Conservation (phyloP, 2,113 vertebrate genomes). For the Malurus elegans region DNA sequence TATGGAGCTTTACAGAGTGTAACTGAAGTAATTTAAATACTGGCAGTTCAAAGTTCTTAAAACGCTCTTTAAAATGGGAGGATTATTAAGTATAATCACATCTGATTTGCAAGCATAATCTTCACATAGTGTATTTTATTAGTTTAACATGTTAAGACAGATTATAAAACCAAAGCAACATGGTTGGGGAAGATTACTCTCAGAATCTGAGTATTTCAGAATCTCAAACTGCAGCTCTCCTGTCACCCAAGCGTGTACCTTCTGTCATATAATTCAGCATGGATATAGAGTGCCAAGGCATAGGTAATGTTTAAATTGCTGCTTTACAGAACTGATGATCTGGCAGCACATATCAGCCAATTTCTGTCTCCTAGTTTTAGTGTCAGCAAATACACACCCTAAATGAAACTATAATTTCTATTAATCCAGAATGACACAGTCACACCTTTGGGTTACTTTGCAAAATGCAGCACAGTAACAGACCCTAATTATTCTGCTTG, state of each 20-base stretch:
- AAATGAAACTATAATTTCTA: background rate
- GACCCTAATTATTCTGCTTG: background rate
- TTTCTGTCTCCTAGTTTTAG: background rate
- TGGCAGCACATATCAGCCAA: background rate
- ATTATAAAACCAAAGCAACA: conserved; percentile 21
- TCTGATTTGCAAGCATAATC: conserved; percentile 36
- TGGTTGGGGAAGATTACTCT: background rate
- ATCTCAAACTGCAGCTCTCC: background rate
- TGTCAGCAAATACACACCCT: background rate
- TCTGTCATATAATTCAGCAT: background rate
- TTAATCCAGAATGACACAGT: background rate
- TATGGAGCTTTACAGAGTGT: conserved; percentile 18
- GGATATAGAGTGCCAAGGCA: background rate
- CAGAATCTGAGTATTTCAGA: background rate
- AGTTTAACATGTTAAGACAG: background rate
- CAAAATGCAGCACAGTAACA: background rate
- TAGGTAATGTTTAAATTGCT: background rate
- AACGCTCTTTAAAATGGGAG: background rate
- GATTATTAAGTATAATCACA: conserved; percentile 58
- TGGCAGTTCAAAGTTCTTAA: conserved; percentile 48
- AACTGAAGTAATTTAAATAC: conserved; percentile 34
- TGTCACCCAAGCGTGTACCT: background rate
- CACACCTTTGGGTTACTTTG: background rate
- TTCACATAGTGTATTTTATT: background rate
- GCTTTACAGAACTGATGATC: background rate